phyloP scores from a whole-genome alignment of 2,797 vertebrate genomes.

The Fistularia commersonii region DNA sequence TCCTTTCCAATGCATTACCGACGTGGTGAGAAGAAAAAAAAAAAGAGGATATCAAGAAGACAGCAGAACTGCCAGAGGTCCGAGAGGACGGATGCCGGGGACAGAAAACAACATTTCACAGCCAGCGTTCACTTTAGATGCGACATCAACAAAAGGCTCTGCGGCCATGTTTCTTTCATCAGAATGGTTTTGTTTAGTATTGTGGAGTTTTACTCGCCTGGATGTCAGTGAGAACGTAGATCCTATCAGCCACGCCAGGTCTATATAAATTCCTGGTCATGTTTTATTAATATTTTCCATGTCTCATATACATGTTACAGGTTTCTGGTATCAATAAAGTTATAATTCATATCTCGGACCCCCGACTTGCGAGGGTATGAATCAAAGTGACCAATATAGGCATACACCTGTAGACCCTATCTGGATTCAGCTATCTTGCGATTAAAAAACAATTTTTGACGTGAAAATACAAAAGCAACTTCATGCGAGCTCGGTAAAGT shows the following conservation, averaged over 20 bases:
- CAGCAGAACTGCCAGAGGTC: slow-evolving; percentile 38
- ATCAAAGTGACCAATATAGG: too few species aligned
- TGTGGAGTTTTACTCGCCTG: slow-evolving; percentile 19
- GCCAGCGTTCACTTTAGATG: slow-evolving; percentile 35
- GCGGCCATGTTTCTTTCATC: slow-evolving; percentile 26
- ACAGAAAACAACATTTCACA: slow-evolving; percentile 34
- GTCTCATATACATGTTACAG: too few species aligned
- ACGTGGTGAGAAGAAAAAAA: slow-evolving; percentile 60
- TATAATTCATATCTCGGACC: too few species aligned
- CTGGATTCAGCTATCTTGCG: too few species aligned
- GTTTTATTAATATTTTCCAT: slow-evolving; percentile 1
- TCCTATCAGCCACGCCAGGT: slow-evolving; percentile 29
- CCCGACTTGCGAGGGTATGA: too few species aligned
- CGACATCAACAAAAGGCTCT: slow-evolving; percentile 34
- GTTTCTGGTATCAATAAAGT: too few species aligned
- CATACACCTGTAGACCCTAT: too few species aligned
- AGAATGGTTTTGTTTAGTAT: slow-evolving; percentile 15
- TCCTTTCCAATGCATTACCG: slow-evolving; percentile 73
- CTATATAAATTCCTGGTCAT: slow-evolving; percentile 59
- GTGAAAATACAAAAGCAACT: too few species aligned
- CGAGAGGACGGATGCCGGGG: slow-evolving; percentile 20
- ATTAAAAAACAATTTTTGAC: too few species aligned
- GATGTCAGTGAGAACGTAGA: slow-evolving; percentile 21
- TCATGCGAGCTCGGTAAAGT: too few species aligned
- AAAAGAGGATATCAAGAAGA: slow-evolving; percentile 52